These are phyloP conservation scores for Plotosus lineatus DNA, from an alignment of 2,113 vertebrate genomes.

Conservation along the genomic window DNA sequence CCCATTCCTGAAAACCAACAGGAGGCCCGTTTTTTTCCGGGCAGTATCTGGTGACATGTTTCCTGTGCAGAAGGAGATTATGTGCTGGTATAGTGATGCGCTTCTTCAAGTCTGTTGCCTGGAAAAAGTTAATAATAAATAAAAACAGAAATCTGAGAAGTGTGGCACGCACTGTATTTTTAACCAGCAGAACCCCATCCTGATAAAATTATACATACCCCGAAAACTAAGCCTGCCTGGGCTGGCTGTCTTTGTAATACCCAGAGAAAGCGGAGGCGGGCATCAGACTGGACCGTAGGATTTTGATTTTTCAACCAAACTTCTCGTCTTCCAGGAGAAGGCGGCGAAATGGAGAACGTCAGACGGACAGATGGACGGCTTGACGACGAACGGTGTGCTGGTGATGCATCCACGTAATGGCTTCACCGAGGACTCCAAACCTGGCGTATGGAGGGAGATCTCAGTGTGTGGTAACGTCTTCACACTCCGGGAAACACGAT, in stretches of 20 bases:
- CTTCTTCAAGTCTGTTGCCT: neutral
- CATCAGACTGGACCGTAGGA: neutral
- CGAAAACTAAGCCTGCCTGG: neutral
- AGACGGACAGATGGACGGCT: slow-evolving; percentile 95
- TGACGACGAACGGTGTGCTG: slow-evolving; percentile 96
- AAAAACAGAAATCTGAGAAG: neutral
- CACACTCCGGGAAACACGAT: slow-evolving; percentile 93
- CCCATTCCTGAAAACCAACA: neutral
- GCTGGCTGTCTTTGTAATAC: neutral
- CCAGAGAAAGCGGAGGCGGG: neutral
- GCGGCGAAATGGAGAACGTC: slow-evolving; percentile 96
- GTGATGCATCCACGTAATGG: slow-evolving; percentile 96
- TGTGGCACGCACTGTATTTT: neutral
- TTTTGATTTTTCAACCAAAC: neutral
- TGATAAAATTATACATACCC: neutral
- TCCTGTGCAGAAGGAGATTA: neutral
- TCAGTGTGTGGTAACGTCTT: slow-evolving; percentile 97
- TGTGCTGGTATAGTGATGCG: too few relatives aligned
- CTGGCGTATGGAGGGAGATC: slow-evolving; percentile 97
- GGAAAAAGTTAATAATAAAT: neutral
- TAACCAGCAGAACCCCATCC: neutral
- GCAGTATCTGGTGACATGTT: slow-evolving; percentile 6
- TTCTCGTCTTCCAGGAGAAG: slow-evolving; percentile 81
- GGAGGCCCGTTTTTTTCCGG: slow-evolving; percentile 11
- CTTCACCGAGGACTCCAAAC: slow-evolving; percentile 95